Evolutionary conservation across 2,888 invertebrate species (phyloP), one percentile per base, ranked within the genome.

Genomic region (Dynastes hyllus): DNA sequence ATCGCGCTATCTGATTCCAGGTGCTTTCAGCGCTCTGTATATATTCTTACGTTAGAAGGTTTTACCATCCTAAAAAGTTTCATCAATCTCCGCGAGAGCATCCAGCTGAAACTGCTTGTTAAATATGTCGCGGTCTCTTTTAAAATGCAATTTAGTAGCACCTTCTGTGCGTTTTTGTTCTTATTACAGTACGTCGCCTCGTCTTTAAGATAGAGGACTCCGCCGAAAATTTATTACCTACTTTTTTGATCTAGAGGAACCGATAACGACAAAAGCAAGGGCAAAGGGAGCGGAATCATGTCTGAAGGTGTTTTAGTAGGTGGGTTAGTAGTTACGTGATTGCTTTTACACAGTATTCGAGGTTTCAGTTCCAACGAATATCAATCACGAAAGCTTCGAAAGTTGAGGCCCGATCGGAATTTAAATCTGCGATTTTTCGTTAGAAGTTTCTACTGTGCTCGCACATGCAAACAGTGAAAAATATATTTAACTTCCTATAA

Each of bases 341-440:
- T 73, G 73, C 58, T 58, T 55, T 73, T 58, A 73, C 32, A 73
- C 22, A 58, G 73, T 37, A 16, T 73, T 58, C 58, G 40, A 22
- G 55, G 73, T 73, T 73, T 58, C 40, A 45, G 73, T 73, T 73
- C 55, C 22, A 58, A 66, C n/a, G 76, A 45, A 37, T 67, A 76
- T 76, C 76, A 67, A 76, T 76, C 76, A 76, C 76, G 76, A 45
- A 61, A 65, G 66, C 53, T 76, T 76, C 55, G 66, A 66, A 76
- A 67, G 66, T 76, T 76, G 66, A 76, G 16, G 76, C 50, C 22
- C 67, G 67, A 66, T 76, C 55, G 76, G 76, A 76, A 76, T 76
- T 66, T 76, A 76, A 67, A 76, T 76, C 66, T 51, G 51, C 55
- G 16, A 51, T 66, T 53, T 58, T 40, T 58, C 40, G 40, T 73